Evolutionary conservation across 2,797 vertebrate genomes (phyloP).

Genomic region (Notamacropus eugenii): DNA sequence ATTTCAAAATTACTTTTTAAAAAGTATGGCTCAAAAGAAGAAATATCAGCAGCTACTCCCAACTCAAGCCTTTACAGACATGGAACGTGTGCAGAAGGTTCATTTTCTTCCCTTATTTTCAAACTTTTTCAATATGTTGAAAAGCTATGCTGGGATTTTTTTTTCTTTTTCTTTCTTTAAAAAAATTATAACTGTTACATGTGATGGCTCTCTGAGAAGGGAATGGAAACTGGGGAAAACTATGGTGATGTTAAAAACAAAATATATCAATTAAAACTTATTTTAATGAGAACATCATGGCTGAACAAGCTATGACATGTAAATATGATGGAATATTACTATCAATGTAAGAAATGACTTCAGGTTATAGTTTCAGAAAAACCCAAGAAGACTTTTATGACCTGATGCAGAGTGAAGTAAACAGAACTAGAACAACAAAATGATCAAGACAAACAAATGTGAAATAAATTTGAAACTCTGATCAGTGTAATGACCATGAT

Average conservation of each 20-base stretch:
- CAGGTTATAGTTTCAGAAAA: not conserved
- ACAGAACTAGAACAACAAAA: not conserved
- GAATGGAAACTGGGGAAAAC: not conserved
- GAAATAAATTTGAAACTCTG: not conserved
- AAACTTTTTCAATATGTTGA: not conserved
- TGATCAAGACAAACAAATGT: not conserved
- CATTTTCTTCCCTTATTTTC: not conserved
- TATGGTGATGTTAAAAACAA: not conserved
- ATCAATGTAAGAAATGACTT: not conserved
- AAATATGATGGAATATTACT: not conserved
- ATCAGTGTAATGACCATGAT: not conserved
- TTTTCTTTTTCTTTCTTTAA: not conserved
- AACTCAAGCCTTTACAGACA: not conserved
- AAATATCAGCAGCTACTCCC: not conserved
- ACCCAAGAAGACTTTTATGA: not conserved
- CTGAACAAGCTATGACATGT: not conserved
- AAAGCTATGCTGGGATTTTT: not conserved
- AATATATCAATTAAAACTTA: not conserved
- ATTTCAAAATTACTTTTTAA: not conserved
- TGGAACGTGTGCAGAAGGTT: not conserved
- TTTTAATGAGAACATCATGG: not conserved
- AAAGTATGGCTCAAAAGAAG: not conserved
- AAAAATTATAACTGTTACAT: not conserved
- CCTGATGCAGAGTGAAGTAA: not conserved
- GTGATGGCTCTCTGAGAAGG: not conserved